Base-by-base conservation (phyloP, 2,113 vertebrate genomes). In the Synchiropus splendidus region DNA sequence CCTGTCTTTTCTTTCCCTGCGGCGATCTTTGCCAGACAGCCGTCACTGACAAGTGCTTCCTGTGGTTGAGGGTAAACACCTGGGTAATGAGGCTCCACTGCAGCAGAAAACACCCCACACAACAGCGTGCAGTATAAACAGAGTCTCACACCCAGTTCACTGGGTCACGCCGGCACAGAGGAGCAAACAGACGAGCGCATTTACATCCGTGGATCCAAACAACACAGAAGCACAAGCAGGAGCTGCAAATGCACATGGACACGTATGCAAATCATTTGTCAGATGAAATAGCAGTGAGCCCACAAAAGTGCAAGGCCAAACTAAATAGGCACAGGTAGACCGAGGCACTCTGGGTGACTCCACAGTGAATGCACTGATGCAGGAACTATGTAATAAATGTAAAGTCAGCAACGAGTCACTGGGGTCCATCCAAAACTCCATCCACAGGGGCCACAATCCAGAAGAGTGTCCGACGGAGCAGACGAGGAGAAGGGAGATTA, bases 41-140 rank as follows among this genome's bases (percentile, higher is more conserved):
- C 59, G 34, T 68, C 67, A 64, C 63, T 71, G 69, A 81, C 69
- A 73, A 61, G 58, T 10, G 45, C 55, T 81, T 81, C 77, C 77
- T 81, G 75, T 78, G 60, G 75, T 73, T 69, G 54, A 64, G 61
- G 71, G 73, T 80, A 80, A 83, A 78, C 78, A 83, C 71, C 78
- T 74, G 69, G 72, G 61, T 77, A 81, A 80, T 74, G 72, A 77
- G 73, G 64, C 64, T 66, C 60, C 16, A 18, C 55, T 59, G 56
- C 56, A 62, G 43, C 47, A 40, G 34, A 18, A 13, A 27, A 21
- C 42, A n/a, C 39, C 21, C 42, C n/a, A 1, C 37, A 43, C 32
- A 38, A 16, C 30, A 21, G 17, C 38, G 11, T 4, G 18, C 14
- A 37, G 48, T 45, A 48, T 32, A 40, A 12, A 49, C 38, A 47